These are phyloP conservation scores for Echinops telfairi DNA, from an alignment of 2,113 vertebrate genomes.

Conservation along the genomic window DNA sequence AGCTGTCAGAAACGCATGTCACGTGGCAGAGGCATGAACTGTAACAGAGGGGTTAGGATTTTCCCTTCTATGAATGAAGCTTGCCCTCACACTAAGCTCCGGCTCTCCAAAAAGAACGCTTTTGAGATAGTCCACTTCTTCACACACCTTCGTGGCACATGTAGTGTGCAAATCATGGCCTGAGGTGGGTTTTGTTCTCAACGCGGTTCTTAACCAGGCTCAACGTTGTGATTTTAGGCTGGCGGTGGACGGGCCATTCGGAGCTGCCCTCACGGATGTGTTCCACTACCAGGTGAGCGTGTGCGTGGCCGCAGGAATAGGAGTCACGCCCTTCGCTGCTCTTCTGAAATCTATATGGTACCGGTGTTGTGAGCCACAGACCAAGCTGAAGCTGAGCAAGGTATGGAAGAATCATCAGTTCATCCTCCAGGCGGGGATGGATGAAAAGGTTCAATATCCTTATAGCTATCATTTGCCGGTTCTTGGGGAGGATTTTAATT, in stretches of 20 bases:
- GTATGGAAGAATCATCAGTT: conserved; percentile 81
- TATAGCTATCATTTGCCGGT: conserved; percentile 58
- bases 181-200: too few relatives aligned
- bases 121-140: background rate
- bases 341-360: conserved; percentile 91
- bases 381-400: conserved; percentile 84
- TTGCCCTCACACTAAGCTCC: background rate
- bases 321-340: conserved; percentile 90
- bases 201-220: rapidly evolving
- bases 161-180: background rate
- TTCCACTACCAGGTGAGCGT: conserved; percentile 88
- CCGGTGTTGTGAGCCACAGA: conserved; percentile 77
- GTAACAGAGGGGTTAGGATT: background rate
- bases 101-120: background rate
- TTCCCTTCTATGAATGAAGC: background rate
- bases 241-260: conserved; percentile 89
- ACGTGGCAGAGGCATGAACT: rapidly evolving
- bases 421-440: background rate
- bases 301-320: conserved; percentile 90
- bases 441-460: conserved; percentile 47
- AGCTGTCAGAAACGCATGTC: background rate
- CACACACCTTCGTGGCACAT: background rate
- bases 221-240: conserved; percentile 82
- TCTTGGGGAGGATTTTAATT: conserved; percentile 77
- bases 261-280: conserved; percentile 85